Percentiles rank a stretch among this genome's conserved stretches.
phyloP scores from a whole-genome alignment of 1,140 invertebrate genomes.

The Himalopsyche phryganea region DNA sequence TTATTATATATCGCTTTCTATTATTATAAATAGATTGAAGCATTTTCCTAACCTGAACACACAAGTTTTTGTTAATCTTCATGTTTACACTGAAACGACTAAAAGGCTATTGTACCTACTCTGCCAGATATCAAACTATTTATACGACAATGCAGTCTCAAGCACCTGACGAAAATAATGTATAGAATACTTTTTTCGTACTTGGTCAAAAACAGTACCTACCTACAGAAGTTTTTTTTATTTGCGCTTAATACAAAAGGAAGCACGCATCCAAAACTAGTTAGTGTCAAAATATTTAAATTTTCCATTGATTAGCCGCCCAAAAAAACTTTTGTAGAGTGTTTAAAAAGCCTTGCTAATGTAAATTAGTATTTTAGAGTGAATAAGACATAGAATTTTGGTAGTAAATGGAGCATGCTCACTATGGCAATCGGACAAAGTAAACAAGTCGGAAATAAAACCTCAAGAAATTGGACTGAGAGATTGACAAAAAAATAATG shows the following conservation, averaged over 20 bases:
- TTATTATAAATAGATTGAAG: too few species aligned
- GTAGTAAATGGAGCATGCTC: slow-evolving; percentile 1
- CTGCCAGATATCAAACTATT: slow-evolving; percentile 21
- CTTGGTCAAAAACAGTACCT: neutral
- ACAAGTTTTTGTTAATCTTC: slow-evolving; percentile 15
- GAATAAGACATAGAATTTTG: too few species aligned
- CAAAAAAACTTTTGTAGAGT: neutral
- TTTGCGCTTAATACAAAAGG: neutral
- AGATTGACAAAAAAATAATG: neutral
- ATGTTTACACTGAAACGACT: slow-evolving; percentile 20
- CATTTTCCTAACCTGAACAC: slow-evolving; percentile 21
- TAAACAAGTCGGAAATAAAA: slow-evolving; percentile 1
- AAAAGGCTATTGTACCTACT: slow-evolving; percentile 16
- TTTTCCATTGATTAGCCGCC: neutral
- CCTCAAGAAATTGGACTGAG: neutral
- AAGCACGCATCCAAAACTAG: neutral
- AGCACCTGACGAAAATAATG: slow-evolving; percentile 1
- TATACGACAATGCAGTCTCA: slow-evolving; percentile 23
- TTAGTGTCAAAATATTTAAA: neutral
- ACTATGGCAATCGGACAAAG: slow-evolving; percentile 1
- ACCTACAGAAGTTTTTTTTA: neutral
- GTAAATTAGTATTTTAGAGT: too few species aligned
- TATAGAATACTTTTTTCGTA: neutral
- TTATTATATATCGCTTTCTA: too few species aligned
- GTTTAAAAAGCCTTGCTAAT: too few species aligned